Evolutionary conservation across 2,113 vertebrate genomes (phyloP), one percentile per base, ranked within the genome.

Genomic region (Neolamprologus brichardi): DNA sequence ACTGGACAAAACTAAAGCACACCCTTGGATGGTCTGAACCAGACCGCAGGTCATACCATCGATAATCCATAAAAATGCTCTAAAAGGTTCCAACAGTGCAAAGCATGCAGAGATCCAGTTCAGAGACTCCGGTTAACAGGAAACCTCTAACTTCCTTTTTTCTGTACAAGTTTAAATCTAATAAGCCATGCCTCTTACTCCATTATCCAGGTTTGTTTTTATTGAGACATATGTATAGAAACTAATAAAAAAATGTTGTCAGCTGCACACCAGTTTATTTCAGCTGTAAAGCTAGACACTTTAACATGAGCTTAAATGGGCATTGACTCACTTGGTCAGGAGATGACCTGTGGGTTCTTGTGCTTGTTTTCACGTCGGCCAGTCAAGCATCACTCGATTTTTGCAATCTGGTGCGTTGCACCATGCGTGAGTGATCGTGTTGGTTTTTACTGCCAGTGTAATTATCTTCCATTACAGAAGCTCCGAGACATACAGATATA

Each of bases 101-200:
- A 54, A 54, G 5, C 52, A 54, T 23, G 5, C 0, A 23, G n/a
- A 54, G 52, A 15, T 23, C n/a, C 3, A 54, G 52, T 23, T 54
- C n/a, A 54, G n/a, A 12, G n/a, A 4, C 52, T 12, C 10, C 1
- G 2, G n/a, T 54, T 53, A 53, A 23, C 52, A 12, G n/a, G n/a
- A 17, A 53, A 53, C n/a, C 51, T 20, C 18, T 11, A 53, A 20
- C 52, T 12, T 13, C 11, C 18, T 52, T 53, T 23, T 12, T 6
- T 53, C n/a, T 53, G 52, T 53, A 23, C n/a, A 7, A 20, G 10
- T 54, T 54, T 23, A 20, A 54, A 0, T 54, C 52, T 0, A 23
- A 23, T 23, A 13, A 0, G 0, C 11, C 58, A 4, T 32, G 8
- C 28, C 15, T 17, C 3, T 60, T 25, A 18, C 15, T 32, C 8